Evolutionary conservation across 2,797 vertebrate species (phyloP), one percentile per base, ranked within the genome.

Genomic region (Hyperoplus immaculatus): DNA sequence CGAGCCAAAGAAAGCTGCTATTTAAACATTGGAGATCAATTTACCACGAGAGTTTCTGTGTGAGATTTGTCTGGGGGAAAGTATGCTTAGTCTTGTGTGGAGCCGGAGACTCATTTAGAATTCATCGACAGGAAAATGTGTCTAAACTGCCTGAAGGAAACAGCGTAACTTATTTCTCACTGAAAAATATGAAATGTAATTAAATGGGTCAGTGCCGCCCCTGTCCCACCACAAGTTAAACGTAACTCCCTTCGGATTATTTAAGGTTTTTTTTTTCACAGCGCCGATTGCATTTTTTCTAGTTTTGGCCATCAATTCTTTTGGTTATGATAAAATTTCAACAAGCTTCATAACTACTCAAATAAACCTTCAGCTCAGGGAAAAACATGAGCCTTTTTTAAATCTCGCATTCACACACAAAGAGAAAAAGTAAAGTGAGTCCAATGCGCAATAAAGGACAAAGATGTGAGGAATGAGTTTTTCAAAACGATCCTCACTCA

Each of bases 21-120:
- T 77, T 80, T 76, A 70, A 86, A 85, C 82, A 83, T 66, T 7
- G 5, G 42, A 86, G 70, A 87, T 81, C 80, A 82, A 86, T 85
- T 86, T 75, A 75, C 49, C 77, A 74, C 68, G 59, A 81, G 84
- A 71, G 76, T 85, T 69, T 77, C 49, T 58, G 64, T 61, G 54
- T 45, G 39, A 85, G 76, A 81, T 84, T 59, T 66, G 72, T 82
- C 77, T 78, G 65, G 69, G 43, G 61, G n/a, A 71, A 65, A 41
- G 59, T 50, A 38, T 51, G 77, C 76, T 76, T 57, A 70, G 54
- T 84, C 55, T 65, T 61, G 51, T 80, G 69, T 69, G 67, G 45
- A 78, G 77, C 13, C 36, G 50, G 71, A 75, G 61, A 87, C 81
- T 86, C 76, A 75, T 82, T 86, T 15, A 63, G 56, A 66, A 80